Conservation (phyloP, 2,888 invertebrate species). For the Cosmorhoe ocellata region DNA sequence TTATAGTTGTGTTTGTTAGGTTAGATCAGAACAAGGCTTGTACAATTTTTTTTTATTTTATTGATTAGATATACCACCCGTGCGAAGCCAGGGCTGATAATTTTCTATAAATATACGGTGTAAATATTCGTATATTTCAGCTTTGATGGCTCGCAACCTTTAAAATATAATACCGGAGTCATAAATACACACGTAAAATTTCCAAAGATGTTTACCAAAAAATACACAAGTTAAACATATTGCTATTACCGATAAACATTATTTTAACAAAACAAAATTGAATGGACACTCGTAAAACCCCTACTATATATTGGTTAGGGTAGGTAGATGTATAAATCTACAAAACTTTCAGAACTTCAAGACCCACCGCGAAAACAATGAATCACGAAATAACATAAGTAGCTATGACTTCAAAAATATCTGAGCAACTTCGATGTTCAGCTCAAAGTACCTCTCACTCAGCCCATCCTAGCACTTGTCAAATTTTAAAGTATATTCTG, state of each 20-base stretch:
- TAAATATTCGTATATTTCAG: too few species aligned
- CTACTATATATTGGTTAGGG: background rate
- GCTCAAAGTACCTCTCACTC: background rate
- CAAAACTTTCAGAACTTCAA: constrained; percentile 22
- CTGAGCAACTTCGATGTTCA: constrained; percentile 1
- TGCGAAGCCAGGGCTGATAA: too few species aligned
- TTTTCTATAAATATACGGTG: too few species aligned
- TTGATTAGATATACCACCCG: too few species aligned
- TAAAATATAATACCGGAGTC: too few species aligned
- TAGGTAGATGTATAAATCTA: constrained; percentile 16
- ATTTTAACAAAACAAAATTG: constrained; percentile 19
- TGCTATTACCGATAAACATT: background rate
- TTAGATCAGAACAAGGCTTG: too few species aligned
- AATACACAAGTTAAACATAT: background rate
- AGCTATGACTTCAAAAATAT: background rate
- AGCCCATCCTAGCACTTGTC: too few species aligned
- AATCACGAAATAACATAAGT: constrained; percentile 26
- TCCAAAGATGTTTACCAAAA: background rate
- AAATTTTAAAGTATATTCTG: too few species aligned
- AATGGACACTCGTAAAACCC: constrained; percentile 9
- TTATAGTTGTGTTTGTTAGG: too few species aligned
- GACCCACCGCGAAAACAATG: constrained; percentile 25
- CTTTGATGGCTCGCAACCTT: too few species aligned
- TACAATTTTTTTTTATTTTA: too few species aligned
- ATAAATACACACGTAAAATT: too few species aligned